phyloP scores from a whole-genome alignment of 2,113 vertebrate genomes.

The Phyllostomus discolor region DNA sequence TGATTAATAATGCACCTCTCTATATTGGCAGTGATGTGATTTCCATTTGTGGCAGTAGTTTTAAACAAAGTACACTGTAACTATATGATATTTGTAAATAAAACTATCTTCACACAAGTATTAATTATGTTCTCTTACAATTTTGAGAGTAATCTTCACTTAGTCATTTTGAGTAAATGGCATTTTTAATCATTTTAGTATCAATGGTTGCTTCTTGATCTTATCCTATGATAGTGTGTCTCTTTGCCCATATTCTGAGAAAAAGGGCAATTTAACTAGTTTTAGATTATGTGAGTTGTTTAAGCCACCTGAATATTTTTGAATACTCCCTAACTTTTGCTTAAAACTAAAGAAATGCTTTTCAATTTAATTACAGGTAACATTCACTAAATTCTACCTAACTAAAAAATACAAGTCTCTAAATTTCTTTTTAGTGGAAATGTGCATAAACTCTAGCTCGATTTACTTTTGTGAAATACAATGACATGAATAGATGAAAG shows the following conservation, averaged over 20 bases:
- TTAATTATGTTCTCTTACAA: conserved; percentile 44
- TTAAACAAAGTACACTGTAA: conserved; percentile 28
- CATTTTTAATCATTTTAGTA: conserved; percentile 52
- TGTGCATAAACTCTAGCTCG: not conserved
- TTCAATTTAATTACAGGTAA: conserved; percentile 5
- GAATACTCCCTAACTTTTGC: not conserved
- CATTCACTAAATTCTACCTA: not conserved
- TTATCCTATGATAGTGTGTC: not conserved
- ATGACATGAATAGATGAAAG: not conserved
- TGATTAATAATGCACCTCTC: conserved; percentile 58
- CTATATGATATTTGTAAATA: conserved; percentile 56
- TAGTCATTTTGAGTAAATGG: conserved; percentile 29
- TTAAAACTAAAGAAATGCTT: conserved; percentile 35
- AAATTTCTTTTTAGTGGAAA: conserved; percentile 17
- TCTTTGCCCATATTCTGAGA: not conserved
- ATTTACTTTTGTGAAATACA: not conserved
- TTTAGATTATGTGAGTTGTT: not conserved
- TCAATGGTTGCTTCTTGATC: conserved; percentile 8
- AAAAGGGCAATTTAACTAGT: conserved; percentile 2
- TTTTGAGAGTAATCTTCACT: conserved; percentile 22
- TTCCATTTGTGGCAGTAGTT: conserved; percentile 52
- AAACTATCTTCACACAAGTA: conserved; percentile 42
- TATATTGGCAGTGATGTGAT: conserved; percentile 5
- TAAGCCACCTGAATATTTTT: conserved; percentile 21
- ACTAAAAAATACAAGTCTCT: not conserved